These are phyloP conservation scores for Steatornis caripensis DNA, from an alignment of 2,113 vertebrate species.

Conservation along the genomic window DNA sequence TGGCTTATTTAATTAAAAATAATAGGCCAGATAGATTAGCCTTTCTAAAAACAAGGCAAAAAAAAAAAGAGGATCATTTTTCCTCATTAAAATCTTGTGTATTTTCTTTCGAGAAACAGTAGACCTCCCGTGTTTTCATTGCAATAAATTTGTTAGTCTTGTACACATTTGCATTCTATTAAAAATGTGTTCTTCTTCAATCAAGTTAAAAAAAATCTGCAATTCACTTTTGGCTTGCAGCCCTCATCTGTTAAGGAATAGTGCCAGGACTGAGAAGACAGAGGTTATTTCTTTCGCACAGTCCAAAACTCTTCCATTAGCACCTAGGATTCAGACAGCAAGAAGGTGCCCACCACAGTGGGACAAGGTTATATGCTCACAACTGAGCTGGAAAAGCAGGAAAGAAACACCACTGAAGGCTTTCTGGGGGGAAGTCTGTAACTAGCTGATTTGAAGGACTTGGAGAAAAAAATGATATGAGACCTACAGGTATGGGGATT, in stretches of 20 bases:
- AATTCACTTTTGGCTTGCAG: not conserved
- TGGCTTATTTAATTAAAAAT: constrained; percentile 7
- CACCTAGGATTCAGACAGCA: not conserved
- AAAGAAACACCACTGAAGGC: not conserved
- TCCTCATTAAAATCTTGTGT: not conserved
- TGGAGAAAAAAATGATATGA: not conserved
- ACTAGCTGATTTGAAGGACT: not conserved
- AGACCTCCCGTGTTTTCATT: not conserved
- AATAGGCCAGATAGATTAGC: not conserved
- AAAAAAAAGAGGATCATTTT: not conserved
- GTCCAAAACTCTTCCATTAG: not conserved
- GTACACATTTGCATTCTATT: not conserved
- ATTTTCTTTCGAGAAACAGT: not conserved
- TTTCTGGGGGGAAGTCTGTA: not conserved
- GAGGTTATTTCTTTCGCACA: not conserved
- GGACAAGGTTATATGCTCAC: not conserved
- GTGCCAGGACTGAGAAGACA: not conserved
- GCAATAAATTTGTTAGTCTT: not conserved
- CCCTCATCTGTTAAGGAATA: not conserved
- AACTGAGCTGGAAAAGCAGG: not conserved
- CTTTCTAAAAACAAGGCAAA: not conserved
- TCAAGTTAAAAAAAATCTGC: not conserved
- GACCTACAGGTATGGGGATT: accelerated
- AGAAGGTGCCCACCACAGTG: not conserved
- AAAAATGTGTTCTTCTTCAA: not conserved